Evolutionary conservation across 1,140 invertebrate genomes (phyloP).

Genomic region (Leptopilina boulardi): DNA sequence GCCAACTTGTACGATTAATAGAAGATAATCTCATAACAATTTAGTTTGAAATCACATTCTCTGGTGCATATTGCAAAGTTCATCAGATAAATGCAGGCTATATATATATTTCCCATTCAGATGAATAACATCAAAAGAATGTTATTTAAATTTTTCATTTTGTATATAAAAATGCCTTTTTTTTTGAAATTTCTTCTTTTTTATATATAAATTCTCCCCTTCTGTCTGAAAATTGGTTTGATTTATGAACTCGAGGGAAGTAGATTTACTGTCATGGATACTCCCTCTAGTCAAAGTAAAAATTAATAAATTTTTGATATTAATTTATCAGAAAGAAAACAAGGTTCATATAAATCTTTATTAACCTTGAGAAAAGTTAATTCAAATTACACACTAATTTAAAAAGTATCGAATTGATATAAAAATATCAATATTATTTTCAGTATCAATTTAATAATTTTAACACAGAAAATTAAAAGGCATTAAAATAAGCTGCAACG

Average conservation of each 20-base stretch:
- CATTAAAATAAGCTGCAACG: too few species aligned
- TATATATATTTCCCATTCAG: too few species aligned
- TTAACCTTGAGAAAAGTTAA: not conserved
- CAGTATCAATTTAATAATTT: too few species aligned
- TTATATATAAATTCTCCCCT: not conserved
- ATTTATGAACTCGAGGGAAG: not conserved
- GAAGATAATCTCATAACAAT: conserved; percentile 25
- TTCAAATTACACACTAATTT: too few species aligned
- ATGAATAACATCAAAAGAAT: not conserved
- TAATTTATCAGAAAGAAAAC: not conserved
- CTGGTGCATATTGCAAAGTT: not conserved
- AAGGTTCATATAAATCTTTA: not conserved
- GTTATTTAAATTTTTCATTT: not conserved
- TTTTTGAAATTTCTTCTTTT: not conserved
- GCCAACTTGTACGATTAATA: conserved; percentile 23
- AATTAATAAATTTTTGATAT: not conserved
- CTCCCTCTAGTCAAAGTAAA: not conserved
- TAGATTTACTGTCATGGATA: not conserved
- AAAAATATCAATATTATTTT: too few species aligned
- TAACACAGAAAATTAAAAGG: too few species aligned
- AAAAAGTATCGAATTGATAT: too few species aligned
- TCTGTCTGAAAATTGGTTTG: not conserved
- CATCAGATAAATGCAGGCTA: not conserved
- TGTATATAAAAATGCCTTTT: not conserved
- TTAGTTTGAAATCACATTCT: not conserved